Evolutionary conservation across 2,113 vertebrate genomes (phyloP), one percentile per base, ranked within the genome.

Genomic region (Porphyrio hochstetteri): DNA sequence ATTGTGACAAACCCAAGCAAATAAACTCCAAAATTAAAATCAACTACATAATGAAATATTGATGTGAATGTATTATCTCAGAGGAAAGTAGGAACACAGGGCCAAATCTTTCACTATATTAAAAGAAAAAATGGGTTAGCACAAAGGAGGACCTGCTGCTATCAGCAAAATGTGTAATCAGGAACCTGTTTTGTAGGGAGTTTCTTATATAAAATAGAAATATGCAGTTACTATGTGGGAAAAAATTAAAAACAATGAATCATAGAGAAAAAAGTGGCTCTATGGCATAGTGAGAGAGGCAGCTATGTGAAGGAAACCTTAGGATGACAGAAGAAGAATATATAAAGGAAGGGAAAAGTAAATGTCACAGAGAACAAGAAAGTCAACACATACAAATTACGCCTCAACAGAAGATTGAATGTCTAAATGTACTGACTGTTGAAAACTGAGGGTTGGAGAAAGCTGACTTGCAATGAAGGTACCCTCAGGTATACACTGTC

Each of bases 321-420:
- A 56, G 52, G 38, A 68, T 90, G 76, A 56, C 70, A 92, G 38
- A 40, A 17, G 12, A 94, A 83, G 68, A 95, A 88, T 83, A 80
- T 64, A 82, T 83, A 88, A 71, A 72, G 50, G 38, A 70, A 72
- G n/a, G 36, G 24, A 89, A 93, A 94, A 86, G 60, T 64, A 92
- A 92, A 91, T 91, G 74, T 93, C 69, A 76, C 68, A 63, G 77
- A 88, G 75, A 94, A 61, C 33, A 61, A 82, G 57, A 71, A 75
- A 92, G 57, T 71, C 71, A 80, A 76, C 59, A 36, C 35, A 46
- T 56, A 75, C 29, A 69, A 90, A 82, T 72, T 92, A 60, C 33
- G 72, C 33, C 1, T 10, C 67, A 79, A 56, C 33, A 68, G 46
- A 64, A 83, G 80, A 86, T 82, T 64, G 68, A 93, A 90, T 80